A percentile compares a stretch with the other conserved stretches of the same genome.
These are phyloP conservation scores for Drosophila paracracens DNA, from an alignment of 2,888 invertebrate genomes.

Conservation along the genomic window DNA sequence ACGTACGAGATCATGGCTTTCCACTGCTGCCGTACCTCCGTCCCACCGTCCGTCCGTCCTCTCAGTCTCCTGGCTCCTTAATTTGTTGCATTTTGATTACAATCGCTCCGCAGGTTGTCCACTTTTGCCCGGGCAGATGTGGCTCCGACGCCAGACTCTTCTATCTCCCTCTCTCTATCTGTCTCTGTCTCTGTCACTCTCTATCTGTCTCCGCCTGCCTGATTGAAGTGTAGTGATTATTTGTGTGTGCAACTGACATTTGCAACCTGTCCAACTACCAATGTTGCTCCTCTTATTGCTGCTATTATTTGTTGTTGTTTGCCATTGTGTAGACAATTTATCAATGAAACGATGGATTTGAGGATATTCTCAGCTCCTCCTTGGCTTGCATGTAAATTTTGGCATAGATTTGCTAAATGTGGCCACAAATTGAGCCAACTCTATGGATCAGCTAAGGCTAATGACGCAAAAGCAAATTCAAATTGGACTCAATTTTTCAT, in stretches of 20 bases:
- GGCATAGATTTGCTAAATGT: slow-evolving; percentile 47
- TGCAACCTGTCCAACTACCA: slow-evolving; percentile 55
- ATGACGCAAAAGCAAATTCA: slow-evolving; percentile 10
- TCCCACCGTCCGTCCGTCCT: slow-evolving; percentile 34
- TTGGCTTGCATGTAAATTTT: slow-evolving; percentile 58
- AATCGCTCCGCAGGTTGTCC: slow-evolving; percentile 65
- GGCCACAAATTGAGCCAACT: slow-evolving; percentile 30
- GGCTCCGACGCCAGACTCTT: slow-evolving; percentile 19
- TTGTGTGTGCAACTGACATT: slow-evolving; percentile 44
- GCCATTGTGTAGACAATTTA: slow-evolving; percentile 65
- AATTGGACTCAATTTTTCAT: not conserved
- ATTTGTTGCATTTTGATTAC: slow-evolving; percentile 81
- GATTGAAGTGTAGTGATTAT: slow-evolving; percentile 78
- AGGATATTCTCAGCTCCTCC: slow-evolving; percentile 24
- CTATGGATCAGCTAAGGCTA: slow-evolving; percentile 42
- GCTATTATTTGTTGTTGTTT: slow-evolving; percentile 31
- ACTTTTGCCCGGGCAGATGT: slow-evolving; percentile 62
- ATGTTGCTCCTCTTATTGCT: slow-evolving; percentile 37
- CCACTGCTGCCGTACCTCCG: slow-evolving; percentile 5
- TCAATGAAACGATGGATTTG: slow-evolving; percentile 77
- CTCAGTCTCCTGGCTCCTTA: slow-evolving; percentile 58
- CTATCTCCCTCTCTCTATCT: not conserved
- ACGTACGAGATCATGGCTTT: slow-evolving; percentile 32
- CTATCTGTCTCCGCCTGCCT: slow-evolving; percentile 24
- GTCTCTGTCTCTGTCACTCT: slow-evolving; percentile 2